Evolutionary conservation across 2,797 vertebrate genomes (phyloP).

Genomic region (Malacoraja senta): DNA sequence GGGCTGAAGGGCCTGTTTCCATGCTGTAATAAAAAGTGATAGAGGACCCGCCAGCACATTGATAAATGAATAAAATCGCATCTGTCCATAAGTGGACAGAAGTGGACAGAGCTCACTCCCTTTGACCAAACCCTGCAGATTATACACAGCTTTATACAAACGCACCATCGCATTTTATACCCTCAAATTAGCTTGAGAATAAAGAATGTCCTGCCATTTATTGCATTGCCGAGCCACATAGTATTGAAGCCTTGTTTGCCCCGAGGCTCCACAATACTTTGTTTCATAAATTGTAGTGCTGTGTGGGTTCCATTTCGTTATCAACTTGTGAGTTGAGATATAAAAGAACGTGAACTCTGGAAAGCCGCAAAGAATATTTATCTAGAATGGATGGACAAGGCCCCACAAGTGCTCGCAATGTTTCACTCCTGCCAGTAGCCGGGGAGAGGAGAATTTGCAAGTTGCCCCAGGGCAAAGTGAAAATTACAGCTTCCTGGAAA

Average conservation of each 20-base stretch:
- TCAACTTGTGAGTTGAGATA: not conserved
- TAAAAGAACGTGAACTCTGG: not conserved
- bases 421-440: slow-evolving; percentile 17
- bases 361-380: slow-evolving; percentile 6
- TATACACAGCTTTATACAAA: not conserved
- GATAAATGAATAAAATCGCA: not conserved
- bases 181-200: not conserved
- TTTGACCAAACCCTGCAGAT: not conserved
- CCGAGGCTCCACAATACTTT: not conserved
- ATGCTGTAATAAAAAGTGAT: too few species aligned
- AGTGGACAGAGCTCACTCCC: not conserved
- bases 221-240: not conserved
- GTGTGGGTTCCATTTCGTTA: not conserved
- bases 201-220: not conserved
- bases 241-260: not conserved
- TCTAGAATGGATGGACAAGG: slow-evolving; percentile 23
- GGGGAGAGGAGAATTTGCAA: not conserved
- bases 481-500: slow-evolving; percentile 35
- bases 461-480: not conserved
- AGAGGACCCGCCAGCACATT: not conserved
- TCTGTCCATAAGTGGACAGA: not conserved
- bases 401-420: not conserved
- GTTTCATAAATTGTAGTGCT: not conserved
- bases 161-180: not conserved
- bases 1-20: too few species aligned